Evolutionary conservation across 2,888 invertebrate genomes (phyloP).

Genomic region (Stenolophus ochropezus): DNA sequence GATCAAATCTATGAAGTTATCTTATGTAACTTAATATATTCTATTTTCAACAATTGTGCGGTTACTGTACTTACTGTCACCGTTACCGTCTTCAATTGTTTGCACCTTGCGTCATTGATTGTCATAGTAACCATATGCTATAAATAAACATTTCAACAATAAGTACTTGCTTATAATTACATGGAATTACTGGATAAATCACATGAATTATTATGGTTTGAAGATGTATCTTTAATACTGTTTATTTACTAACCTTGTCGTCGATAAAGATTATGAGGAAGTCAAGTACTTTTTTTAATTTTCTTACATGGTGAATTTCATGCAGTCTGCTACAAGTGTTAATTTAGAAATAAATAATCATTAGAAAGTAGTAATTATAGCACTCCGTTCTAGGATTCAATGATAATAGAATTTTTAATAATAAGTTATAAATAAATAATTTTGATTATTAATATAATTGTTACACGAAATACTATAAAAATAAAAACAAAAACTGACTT

Average conservation of each 20-base stretch:
- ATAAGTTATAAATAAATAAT: too few relatives aligned
- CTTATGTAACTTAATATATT: neutral
- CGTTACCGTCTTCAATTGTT: neutral
- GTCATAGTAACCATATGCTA: slow-evolving; percentile 6
- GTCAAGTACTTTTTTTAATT: too few relatives aligned
- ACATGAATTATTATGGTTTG: neutral
- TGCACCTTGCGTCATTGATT: neutral
- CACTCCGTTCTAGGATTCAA: too few relatives aligned
- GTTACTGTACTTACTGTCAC: neutral
- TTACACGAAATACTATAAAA: too few relatives aligned
- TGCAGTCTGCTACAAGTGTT: too few relatives aligned
- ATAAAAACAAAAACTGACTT: too few relatives aligned
- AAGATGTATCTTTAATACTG: neutral
- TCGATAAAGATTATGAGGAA: too few relatives aligned
- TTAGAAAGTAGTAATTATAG: too few relatives aligned
- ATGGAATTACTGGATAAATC: slow-evolving; percentile 16
- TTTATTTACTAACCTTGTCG: neutral
- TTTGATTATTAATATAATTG: too few relatives aligned
- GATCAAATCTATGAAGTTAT: neutral
- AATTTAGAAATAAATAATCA: too few relatives aligned
- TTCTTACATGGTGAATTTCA: too few relatives aligned
- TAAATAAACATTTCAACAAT: neutral
- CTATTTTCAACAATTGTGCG: neutral
- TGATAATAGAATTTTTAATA: too few relatives aligned
- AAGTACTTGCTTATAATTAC: neutral